A percentile compares a stretch with the other conserved stretches of the same genome.
Conservation (phyloP, 2,797 vertebrate genomes). For the Gymnothorax javanicus region DNA sequence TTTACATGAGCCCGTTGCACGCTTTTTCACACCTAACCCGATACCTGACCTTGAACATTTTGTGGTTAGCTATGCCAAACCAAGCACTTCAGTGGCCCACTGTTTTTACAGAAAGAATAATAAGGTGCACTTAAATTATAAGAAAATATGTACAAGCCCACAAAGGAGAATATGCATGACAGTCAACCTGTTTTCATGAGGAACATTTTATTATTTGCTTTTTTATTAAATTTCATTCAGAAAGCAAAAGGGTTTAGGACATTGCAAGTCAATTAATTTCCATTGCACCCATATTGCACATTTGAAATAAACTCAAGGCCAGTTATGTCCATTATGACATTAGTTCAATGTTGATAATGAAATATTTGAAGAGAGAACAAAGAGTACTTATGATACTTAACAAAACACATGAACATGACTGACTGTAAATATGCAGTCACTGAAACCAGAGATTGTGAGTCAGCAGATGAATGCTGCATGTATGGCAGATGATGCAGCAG, state of each 20-base stretch:
- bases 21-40: no score
- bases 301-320: neutral
- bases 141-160: neutral
- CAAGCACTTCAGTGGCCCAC: no score
- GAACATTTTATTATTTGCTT: neutral
- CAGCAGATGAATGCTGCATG: constrained; percentile 74
- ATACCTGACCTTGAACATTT: no score
- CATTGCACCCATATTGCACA: neutral
- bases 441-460: constrained; percentile 72
- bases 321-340: no score
- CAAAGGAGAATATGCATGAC: neutral
- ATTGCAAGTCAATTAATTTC: neutral
- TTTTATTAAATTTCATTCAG: neutral
- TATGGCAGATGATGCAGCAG: constrained; percentile 79
- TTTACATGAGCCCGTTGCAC: no score
- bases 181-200: neutral
- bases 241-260: neutral
- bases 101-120: neutral
- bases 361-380: no score
- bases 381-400: neutral
- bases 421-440: constrained; percentile 43
- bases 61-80: no score
- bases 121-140: neutral
- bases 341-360: neutral
- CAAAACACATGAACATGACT: neutral